phyloP scores from a whole-genome alignment of 2,888 invertebrate species.

The Orthosia incerta region DNA sequence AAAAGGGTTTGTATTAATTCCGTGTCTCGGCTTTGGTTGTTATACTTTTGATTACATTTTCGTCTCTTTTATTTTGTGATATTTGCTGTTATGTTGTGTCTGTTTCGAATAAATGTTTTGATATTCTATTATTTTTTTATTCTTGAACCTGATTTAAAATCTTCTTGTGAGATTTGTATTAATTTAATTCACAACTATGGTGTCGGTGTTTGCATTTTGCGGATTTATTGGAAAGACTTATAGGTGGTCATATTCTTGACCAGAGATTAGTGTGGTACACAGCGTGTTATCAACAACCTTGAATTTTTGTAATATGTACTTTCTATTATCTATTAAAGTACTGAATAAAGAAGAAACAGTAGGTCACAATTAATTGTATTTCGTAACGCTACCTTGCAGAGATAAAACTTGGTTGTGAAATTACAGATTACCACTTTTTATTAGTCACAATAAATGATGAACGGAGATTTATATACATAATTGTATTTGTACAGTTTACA shows the following conservation, averaged over 20 bases:
- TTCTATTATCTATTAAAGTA: conserved; percentile 20
- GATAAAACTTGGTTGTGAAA: conserved; percentile 20
- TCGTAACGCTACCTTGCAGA: conserved; percentile 3
- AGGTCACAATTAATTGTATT: neutral
- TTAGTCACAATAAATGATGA: neutral
- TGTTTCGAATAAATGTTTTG: too few relatives aligned
- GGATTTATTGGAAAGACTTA: neutral
- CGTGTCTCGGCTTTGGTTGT: neutral
- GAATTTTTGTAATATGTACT: neutral
- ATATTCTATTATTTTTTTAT: too few relatives aligned
- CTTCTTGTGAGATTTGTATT: neutral
- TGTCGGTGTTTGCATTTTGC: neutral
- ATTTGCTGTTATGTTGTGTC: too few relatives aligned
- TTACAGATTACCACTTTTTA: neutral
- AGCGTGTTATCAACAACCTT: neutral
- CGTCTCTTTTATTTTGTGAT: too few relatives aligned
- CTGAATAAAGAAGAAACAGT: conserved; percentile 4
- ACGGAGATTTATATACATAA: too few relatives aligned
- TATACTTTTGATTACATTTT: too few relatives aligned
- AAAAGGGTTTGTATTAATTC: neutral
- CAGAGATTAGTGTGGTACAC: too few relatives aligned
- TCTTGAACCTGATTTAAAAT: neutral
- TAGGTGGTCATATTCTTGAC: too few relatives aligned
- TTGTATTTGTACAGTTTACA: conserved; percentile 10
- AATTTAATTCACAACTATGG: neutral